Conservation (phyloP, 2,888 invertebrate genomes). For the Steinernema scapterisci region DNA sequence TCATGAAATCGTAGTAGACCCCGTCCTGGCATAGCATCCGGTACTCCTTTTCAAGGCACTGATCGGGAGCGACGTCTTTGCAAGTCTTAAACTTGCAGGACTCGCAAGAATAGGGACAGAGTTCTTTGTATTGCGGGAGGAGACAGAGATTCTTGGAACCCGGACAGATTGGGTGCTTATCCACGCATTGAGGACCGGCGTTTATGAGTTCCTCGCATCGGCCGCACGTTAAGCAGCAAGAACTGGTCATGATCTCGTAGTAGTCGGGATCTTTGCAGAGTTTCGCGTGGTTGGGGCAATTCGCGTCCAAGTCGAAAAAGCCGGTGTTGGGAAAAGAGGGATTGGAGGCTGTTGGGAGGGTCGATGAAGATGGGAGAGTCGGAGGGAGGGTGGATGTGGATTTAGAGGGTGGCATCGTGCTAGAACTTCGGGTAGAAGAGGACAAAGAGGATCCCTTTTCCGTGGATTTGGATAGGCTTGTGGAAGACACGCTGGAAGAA, state of each 20-base stretch:
- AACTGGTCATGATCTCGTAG: neutral
- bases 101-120: conserved; percentile 4
- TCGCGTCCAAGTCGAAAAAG: neutral
- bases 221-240: conserved; percentile 3
- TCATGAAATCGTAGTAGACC: neutral
- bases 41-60: neutral
- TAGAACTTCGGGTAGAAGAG: too few relatives aligned
- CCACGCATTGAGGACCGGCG: conserved; percentile 13
- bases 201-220: neutral
- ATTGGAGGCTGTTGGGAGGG: neutral
- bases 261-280: neutral
- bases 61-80: neutral
- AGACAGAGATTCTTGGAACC: neutral
- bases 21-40: conserved; percentile 11
- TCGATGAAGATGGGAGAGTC: neutral
- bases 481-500: too few relatives aligned
- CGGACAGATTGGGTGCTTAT: neutral
- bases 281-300: neutral
- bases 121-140: neutral
- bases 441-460: neutral
- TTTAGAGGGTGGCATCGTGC: too few relatives aligned
- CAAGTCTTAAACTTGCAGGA: neutral
- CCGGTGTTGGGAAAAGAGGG: neutral
- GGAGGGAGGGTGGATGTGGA: too few relatives aligned
- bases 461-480: neutral